Evolutionary conservation across 2,888 invertebrate species (phyloP), one percentile per base, ranked within the genome.

Genomic region (Tetragonula carbonaria): DNA sequence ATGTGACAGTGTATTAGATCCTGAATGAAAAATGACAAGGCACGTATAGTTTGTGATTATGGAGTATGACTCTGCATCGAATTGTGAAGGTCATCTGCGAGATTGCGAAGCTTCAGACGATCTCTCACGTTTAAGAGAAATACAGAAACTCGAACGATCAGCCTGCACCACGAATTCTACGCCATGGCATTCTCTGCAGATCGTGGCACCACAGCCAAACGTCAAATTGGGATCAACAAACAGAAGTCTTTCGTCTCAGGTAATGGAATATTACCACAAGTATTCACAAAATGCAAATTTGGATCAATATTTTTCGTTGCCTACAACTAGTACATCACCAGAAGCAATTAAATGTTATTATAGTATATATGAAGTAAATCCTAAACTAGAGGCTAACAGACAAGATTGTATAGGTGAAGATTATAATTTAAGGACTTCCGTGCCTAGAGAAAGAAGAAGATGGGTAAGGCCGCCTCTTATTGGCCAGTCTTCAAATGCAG

Each of bases 191-290:
- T 86, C 82, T 57, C 75, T 78, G 57, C 88, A 81, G 62, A 77
- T 70, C 59, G 81, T 76, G 81, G 80, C 80, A 68, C 75, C 75
- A 6, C 88, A 84, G 65, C 57, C 82, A 18, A 85, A 74, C 21
- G 38, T 85, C 67, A 74, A 74, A 18, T 13, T 78, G 70, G 78
- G 74, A 13, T 57, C 80, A 18, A 83, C 89, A 14, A 90, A 86
- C 79, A 91, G 77, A 80, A 90, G 90, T 16, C 88, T 94, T 0
- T 94, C 93, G 1, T 87, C 92, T 1, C 93, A 94, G 89, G 94
- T 94, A 51, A 93, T 97, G 90, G 96, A 97, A 91, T 97, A 97
- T 93, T 97, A 96, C 92, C 95, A 96, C 91, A 96, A 96, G 92
- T 97, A 96, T 94, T 96, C 97, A 2, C 96, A 96, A 88, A 96